A percentile compares a stretch with the other conserved stretches of the same genome.
Conservation (phyloP, 2,888 invertebrate species). For the Diarsia mendica region DNA sequence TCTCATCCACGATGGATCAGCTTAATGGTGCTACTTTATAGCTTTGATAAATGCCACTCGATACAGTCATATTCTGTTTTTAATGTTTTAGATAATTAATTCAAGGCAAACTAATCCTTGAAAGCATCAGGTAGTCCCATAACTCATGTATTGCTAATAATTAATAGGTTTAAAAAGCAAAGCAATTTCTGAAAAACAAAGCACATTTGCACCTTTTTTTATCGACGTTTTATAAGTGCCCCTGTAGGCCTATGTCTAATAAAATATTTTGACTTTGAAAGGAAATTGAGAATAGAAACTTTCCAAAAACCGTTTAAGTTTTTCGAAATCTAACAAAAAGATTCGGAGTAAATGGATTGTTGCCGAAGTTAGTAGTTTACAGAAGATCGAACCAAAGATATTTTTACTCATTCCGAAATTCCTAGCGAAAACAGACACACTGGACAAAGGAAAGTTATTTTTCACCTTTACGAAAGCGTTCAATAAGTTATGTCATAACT, state of each 20-base stretch:
- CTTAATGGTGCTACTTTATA: slow-evolving; percentile 73
- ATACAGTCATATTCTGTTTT: slow-evolving; percentile 69
- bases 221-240: too few species aligned
- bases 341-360: slow-evolving; percentile 7
- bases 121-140: background rate
- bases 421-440: slow-evolving; percentile 12
- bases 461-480: slow-evolving; percentile 41
- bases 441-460: slow-evolving; percentile 51
- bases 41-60: slow-evolving; percentile 73
- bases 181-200: background rate
- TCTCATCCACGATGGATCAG: slow-evolving; percentile 64
- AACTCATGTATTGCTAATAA: background rate
- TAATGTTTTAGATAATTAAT: slow-evolving; percentile 51
- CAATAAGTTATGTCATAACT: slow-evolving; percentile 30
- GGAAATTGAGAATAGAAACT: background rate
- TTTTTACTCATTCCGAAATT: slow-evolving; percentile 41
- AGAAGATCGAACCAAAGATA: slow-evolving; percentile 30
- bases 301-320: background rate
- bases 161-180: background rate
- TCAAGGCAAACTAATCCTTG: background rate
- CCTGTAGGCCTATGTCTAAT: too few species aligned
- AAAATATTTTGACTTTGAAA: too few species aligned
- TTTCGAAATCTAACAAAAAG: background rate
- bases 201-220: too few species aligned
- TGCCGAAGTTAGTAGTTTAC: slow-evolving; percentile 23